Conservation (phyloP, 35 echinoderm and acorn worm genomes). For the Lytechinus pictus region DNA sequence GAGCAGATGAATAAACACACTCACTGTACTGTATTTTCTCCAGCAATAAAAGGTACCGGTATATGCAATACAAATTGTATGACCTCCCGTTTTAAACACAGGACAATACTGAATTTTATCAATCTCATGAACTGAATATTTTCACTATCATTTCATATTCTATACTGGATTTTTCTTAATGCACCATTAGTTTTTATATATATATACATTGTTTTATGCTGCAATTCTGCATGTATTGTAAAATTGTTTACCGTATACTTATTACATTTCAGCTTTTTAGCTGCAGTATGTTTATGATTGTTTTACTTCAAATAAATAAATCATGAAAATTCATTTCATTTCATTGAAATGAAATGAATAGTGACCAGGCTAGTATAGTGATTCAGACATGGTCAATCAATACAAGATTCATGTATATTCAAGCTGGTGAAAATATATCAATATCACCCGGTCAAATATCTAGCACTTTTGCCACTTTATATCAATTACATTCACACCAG, state of each 20-base stretch:
- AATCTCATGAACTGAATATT: too few species aligned
- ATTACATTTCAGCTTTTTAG: not conserved
- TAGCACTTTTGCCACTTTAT: not conserved
- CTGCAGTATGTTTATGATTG: too few species aligned
- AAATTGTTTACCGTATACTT: not conserved
- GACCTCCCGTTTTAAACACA: too few species aligned
- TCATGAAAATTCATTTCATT: not conserved
- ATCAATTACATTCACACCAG: not conserved
- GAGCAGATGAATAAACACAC: too few species aligned
- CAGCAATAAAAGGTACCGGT: too few species aligned
- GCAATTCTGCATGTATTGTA: not conserved
- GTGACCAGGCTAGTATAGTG: not conserved
- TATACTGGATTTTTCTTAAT: too few species aligned
- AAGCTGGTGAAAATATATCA: not conserved
- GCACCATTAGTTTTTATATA: too few species aligned
- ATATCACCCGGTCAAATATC: not conserved
- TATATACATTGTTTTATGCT: too few species aligned
- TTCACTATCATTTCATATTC: too few species aligned
- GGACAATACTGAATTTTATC: too few species aligned
- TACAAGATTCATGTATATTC: not conserved
- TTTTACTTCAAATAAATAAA: not conserved
- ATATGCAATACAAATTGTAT: too few species aligned
- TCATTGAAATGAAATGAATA: not conserved
- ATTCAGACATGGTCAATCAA: not conserved
- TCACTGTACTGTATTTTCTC: too few species aligned